phyloP scores from a whole-genome alignment of 1,140 invertebrate species.

The fruit fly (Drosophila melanogaster) region Release_6_plus_ISO1_MT NT_033777.3:26401501-26402000 shows the following conservation, averaged over 20 bases:
- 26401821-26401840: too few species aligned
- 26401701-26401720: neutral
- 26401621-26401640: conserved; percentile 8
- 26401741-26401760: too few species aligned
- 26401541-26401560: conserved; percentile 74
- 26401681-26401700: neutral
- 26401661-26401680: neutral
- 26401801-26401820: too few species aligned
- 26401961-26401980: conserved; percentile 85
- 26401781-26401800: too few species aligned
- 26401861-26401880: neutral
- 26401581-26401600: conserved; percentile 57
- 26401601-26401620: conserved; percentile 26
- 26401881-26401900: conserved; percentile 15
- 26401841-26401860: neutral
- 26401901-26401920: conserved; percentile 14
- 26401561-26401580: conserved; percentile 65
- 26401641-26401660: neutral
- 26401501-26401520: conserved; percentile 52
- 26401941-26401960: conserved; percentile 64
- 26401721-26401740: neutral
- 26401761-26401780: too few species aligned
- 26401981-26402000: conserved; percentile 85
- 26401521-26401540: conserved; percentile 61
- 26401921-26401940: conserved; percentile 1